Conservation (phyloP, 2,888 invertebrate genomes). For the Marasmarcha lunaedactyla region DNA sequence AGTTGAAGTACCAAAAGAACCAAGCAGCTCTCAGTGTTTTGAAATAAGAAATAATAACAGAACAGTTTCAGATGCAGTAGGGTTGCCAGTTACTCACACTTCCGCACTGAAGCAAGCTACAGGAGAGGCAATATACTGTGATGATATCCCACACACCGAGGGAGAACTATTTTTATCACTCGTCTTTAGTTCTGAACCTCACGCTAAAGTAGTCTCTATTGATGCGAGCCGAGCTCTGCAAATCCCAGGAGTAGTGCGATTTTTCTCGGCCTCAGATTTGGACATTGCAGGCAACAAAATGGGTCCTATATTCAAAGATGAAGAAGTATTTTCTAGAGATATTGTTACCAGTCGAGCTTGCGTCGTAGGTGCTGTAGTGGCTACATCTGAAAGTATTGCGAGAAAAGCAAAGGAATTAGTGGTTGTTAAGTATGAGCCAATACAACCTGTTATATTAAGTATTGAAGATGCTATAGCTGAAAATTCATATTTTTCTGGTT, state of each 20-base stretch:
- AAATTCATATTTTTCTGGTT: constrained; percentile 73
- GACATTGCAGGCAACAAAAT: constrained; percentile 72
- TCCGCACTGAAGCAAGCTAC: constrained; percentile 91
- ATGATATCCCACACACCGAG: constrained; percentile 81
- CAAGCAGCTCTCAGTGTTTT: constrained; percentile 79
- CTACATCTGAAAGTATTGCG: constrained; percentile 80
- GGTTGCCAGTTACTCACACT: constrained; percentile 81
- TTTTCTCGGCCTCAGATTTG: constrained; percentile 82
- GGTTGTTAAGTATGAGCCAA: constrained; percentile 80
- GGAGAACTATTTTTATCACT: constrained; percentile 84
- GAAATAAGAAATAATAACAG: constrained; percentile 47
- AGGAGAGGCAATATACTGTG: constrained; percentile 91
- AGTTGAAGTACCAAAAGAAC: constrained; percentile 16
- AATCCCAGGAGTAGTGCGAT: constrained; percentile 82
- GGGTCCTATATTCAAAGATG: constrained; percentile 82
- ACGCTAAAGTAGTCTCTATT: constrained; percentile 83
- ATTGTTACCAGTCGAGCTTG: constrained; percentile 84
- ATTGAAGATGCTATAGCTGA: constrained; percentile 87
- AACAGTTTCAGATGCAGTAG: constrained; percentile 76
- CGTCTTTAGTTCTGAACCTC: constrained; percentile 82
- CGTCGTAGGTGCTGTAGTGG: constrained; percentile 82
- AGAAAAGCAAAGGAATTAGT: constrained; percentile 84
- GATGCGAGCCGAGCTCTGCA: constrained; percentile 80
- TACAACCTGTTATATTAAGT: constrained; percentile 82
- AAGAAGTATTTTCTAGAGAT: constrained; percentile 82